phyloP scores from a whole-genome alignment of 2,888 invertebrate genomes.

The Schizaphis graminum region DNA sequence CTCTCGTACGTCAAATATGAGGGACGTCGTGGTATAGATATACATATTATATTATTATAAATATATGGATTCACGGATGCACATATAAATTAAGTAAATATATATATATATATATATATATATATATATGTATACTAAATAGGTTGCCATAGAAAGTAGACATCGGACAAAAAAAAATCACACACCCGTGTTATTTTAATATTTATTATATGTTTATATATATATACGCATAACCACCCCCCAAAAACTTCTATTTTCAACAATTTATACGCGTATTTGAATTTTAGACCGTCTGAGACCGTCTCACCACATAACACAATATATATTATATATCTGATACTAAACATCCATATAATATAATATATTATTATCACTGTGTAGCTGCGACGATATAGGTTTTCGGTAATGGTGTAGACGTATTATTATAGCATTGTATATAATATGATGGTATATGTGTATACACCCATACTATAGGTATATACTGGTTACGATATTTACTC shows the following conservation, averaged over 20 bases:
- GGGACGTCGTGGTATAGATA: neutral
- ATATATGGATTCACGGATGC: slow-evolving; percentile 22
- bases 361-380: neutral
- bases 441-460: too few relatives aligned
- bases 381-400: too few relatives aligned
- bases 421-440: too few relatives aligned
- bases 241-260: neutral
- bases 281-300: neutral
- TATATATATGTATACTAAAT: neutral
- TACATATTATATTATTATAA: neutral
- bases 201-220: neutral
- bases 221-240: neutral
- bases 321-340: neutral
- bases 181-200: neutral
- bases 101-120: too few relatives aligned
- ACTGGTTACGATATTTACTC: too few relatives aligned
- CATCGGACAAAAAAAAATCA: neutral
- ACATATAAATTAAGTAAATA: neutral
- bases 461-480: too few relatives aligned
- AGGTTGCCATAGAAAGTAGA: neutral
- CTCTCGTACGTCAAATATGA: neutral
- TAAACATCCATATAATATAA: neutral
- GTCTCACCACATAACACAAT: neutral
- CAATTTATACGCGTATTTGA: slow-evolving; percentile 20
- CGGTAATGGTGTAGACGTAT: neutral